Base-by-base conservation (phyloP, 2,888 invertebrate genomes). In the Eupithecia inturbata region DNA sequence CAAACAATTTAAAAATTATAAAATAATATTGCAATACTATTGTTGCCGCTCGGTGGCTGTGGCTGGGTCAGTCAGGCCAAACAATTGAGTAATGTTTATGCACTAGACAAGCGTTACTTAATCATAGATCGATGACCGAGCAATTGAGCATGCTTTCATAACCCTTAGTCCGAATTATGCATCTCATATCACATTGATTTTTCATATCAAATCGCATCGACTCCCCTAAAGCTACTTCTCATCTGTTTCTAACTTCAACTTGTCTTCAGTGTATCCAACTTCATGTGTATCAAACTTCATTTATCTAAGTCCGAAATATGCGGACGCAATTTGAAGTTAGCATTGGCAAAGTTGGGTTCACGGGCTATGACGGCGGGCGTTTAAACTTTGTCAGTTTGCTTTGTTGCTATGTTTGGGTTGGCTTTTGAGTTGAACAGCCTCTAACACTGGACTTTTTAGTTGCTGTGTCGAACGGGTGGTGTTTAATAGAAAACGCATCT, bases 291-390 rank as follows among this genome's bases (percentile, higher is more conserved):
- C 57, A 57, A 36, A 66, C 67, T 64, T 62, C 68, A 69, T 68
- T 69, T 36, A 53, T 72, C 72, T 22, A 31, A 22, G 64, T 72
- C 73, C 57, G 71, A 76, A 62, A 69, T 73, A 72, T 64, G 74
- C 78, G 75, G 76, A 81, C 81, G 83, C 84, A 81, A 84, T 87
- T 85, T 84, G 77, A 33, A 87, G 81, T 83, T 83, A 60, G 67
- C 80, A 82, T 80, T 71, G 74, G 77, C 49, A 68, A 74, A 75
- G 73, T 80, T 80, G 80, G 84, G 81, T 57, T 57, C 57, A 57
- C 63, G 31, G 33, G 16, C 62, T 64, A 33, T 31, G 33, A 64
- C 33, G 63, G 63, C 36, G 62, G 64, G 67, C 67, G 57, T 49
- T 33, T 39, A 67, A 22, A 33, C 63, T 64, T 33, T 36, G 36